phyloP scores from a whole-genome alignment of 2,888 invertebrate genomes.

The Volucella inanis region DNA sequence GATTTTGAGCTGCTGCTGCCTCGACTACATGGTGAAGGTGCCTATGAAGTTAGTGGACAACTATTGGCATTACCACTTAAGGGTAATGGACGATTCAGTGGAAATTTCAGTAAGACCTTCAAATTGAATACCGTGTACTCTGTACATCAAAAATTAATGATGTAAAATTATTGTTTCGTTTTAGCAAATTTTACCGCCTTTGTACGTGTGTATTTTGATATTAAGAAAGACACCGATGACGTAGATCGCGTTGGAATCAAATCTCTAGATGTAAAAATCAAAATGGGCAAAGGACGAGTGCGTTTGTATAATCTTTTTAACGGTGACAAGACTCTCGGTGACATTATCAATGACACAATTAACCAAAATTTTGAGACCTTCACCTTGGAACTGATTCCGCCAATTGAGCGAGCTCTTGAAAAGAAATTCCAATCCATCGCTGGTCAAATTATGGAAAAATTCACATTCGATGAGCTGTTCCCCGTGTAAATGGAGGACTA shows the following conservation, averaged over 20 bases:
- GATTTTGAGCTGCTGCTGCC: slow-evolving; percentile 86
- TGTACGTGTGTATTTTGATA: slow-evolving; percentile 86
- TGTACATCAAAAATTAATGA: neutral
- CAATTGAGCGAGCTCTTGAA: slow-evolving; percentile 87
- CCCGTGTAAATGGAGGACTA: slow-evolving; percentile 81
- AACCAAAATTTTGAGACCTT: slow-evolving; percentile 88
- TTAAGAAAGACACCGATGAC: slow-evolving; percentile 84
- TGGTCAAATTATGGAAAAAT: slow-evolving; percentile 86
- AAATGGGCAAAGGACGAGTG: slow-evolving; percentile 87
- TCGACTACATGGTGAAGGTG: slow-evolving; percentile 85
- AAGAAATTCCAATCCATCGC: slow-evolving; percentile 85
- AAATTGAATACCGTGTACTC: neutral
- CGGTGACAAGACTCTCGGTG: slow-evolving; percentile 87
- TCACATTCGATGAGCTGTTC: slow-evolving; percentile 85
- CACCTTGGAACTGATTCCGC: slow-evolving; percentile 88
- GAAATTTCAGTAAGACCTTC: slow-evolving; percentile 87
- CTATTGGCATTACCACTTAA: slow-evolving; percentile 89
- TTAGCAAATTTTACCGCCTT: slow-evolving; percentile 87
- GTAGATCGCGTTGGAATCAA: slow-evolving; percentile 86
- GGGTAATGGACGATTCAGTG: slow-evolving; percentile 88
- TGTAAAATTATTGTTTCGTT: slow-evolving; percentile 14
- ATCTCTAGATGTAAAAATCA: slow-evolving; percentile 87
- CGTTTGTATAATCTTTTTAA: slow-evolving; percentile 90
- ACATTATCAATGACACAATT: slow-evolving; percentile 87
- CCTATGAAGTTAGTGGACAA: slow-evolving; percentile 87